These are phyloP conservation scores for Papilio aristodemus DNA, from an alignment of 1,140 invertebrate species.

Conservation along the genomic window DNA sequence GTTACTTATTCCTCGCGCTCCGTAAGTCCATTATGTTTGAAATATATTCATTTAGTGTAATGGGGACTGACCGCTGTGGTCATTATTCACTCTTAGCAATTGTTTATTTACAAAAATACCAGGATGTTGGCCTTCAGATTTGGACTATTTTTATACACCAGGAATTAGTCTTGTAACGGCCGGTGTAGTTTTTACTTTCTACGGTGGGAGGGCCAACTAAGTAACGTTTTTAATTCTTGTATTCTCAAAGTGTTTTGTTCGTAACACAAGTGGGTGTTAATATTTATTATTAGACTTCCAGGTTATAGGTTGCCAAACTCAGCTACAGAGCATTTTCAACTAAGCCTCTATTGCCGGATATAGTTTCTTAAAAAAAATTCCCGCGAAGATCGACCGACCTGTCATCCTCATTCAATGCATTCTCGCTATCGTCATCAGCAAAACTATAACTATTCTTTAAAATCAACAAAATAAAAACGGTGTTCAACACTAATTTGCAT, in stretches of 20 bases:
- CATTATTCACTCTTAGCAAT: constrained; percentile 6
- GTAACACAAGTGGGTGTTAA: no score
- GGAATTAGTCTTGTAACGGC: not conserved
- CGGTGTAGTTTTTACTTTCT: not conserved
- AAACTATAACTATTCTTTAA: not conserved
- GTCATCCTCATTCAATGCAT: no score
- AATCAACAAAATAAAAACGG: not conserved
- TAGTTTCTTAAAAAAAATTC: not conserved
- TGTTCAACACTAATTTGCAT: no score
- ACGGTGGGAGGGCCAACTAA: no score
- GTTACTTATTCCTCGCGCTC: constrained; percentile 17
- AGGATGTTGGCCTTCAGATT: not conserved
- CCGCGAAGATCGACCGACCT: no score
- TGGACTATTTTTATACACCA: not conserved
- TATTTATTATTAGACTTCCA: no score
- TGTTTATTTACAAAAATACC: not conserved
- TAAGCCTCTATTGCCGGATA: no score
- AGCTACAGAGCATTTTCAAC: no score
- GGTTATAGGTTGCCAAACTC: no score
- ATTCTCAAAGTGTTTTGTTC: no score
- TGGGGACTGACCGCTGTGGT: not conserved
- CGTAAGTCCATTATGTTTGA: constrained; percentile 20
- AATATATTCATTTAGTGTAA: constrained; percentile 23
- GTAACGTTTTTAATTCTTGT: no score
- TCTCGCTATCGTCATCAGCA: no score